Evolutionary conservation across 2,888 invertebrate species (phyloP).

Genomic region (Spialia ferax): DNA sequence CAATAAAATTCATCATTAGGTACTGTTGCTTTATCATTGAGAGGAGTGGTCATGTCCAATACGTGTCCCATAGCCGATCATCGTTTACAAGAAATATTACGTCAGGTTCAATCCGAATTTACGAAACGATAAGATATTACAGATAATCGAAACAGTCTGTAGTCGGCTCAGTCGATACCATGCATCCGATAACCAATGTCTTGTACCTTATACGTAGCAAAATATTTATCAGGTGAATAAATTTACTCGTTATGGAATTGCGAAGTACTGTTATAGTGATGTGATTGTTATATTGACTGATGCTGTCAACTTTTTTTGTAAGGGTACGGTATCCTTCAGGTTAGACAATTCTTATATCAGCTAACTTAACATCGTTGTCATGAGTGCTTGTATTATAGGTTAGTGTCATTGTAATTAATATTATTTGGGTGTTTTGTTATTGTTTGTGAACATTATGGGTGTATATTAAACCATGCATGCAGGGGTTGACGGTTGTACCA

Average conservation of each 20-base stretch:
- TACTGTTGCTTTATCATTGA: too few relatives aligned
- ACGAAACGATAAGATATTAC: constrained; percentile 63
- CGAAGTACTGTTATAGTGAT: background rate
- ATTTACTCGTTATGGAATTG: constrained; percentile 8
- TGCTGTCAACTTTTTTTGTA: background rate
- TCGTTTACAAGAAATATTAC: background rate
- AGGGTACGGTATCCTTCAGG: constrained; percentile 6
- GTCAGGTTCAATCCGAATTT: constrained; percentile 49
- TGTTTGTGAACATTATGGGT: too few relatives aligned
- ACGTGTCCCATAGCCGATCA: constrained; percentile 3
- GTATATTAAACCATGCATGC: too few relatives aligned
- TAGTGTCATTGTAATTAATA: background rate
- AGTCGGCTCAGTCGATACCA: constrained; percentile 49
- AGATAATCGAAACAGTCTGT: constrained; percentile 48
- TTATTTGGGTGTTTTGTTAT: too few relatives aligned
- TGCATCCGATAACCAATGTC: constrained; percentile 64
- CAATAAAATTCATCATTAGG: too few relatives aligned
- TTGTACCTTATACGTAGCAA: constrained; percentile 67
- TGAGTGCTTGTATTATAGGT: background rate
- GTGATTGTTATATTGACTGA: constrained; percentile 5
- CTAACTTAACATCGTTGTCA: background rate
- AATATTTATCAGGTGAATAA: constrained; percentile 67
- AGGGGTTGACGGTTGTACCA: too few relatives aligned
- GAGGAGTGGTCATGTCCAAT: background rate
- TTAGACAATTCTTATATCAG: constrained; percentile 4